Conservation (phyloP, 2,888 invertebrate species). For the Cantharis nigra region DNA sequence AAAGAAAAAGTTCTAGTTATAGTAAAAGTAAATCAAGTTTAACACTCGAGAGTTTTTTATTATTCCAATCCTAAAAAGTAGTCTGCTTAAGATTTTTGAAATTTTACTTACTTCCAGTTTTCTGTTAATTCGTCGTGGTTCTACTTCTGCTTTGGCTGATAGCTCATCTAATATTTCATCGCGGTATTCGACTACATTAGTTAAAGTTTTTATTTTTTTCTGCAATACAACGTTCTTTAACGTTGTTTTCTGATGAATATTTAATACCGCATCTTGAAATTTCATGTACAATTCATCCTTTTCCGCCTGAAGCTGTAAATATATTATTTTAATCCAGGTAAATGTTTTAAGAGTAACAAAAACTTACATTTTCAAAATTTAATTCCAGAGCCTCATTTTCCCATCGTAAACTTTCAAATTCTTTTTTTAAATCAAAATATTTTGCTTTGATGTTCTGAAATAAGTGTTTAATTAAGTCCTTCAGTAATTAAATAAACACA, state of each 20-base stretch:
- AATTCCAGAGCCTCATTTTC: slow-evolving; percentile 74
- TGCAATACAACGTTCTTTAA: slow-evolving; percentile 82
- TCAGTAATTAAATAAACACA: background rate
- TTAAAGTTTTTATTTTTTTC: slow-evolving; percentile 68
- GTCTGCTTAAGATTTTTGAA: too few species aligned
- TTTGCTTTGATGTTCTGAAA: slow-evolving; percentile 63
- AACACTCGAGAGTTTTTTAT: too few species aligned
- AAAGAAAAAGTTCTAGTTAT: background rate
- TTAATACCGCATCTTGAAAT: slow-evolving; percentile 82
- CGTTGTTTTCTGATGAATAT: slow-evolving; percentile 85
- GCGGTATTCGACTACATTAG: slow-evolving; percentile 69
- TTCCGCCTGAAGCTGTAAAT: slow-evolving; percentile 63
- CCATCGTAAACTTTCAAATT: slow-evolving; percentile 66
- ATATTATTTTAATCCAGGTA: background rate
- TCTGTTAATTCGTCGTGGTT: slow-evolving; percentile 59
- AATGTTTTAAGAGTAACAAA: background rate
- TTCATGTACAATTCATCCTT: slow-evolving; percentile 77
- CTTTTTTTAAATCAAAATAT: slow-evolving; percentile 56
- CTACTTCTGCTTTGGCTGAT: slow-evolving; percentile 52
- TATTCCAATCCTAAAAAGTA: too few species aligned
- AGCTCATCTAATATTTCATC: slow-evolving; percentile 73
- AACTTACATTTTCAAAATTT: slow-evolving; percentile 69
- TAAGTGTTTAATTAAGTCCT: background rate
- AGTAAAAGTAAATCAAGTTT: too few species aligned
- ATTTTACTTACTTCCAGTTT: slow-evolving; percentile 61